Evolutionary conservation across 2,113 vertebrate species (phyloP).

Genomic region (Lasiurus cinereus): DNA sequence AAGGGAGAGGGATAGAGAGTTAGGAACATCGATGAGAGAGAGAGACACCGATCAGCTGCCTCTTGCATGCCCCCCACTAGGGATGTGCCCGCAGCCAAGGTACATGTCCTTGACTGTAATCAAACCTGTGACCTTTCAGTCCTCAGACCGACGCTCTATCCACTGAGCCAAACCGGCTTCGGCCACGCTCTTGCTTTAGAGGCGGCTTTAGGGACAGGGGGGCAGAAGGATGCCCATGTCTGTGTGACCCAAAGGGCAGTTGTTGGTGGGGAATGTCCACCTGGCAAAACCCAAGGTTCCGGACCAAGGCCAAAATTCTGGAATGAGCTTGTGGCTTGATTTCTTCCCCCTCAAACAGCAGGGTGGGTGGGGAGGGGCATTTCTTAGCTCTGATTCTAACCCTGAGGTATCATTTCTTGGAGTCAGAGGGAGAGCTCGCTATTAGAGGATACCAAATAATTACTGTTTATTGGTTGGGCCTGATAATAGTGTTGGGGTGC

Average conservation of each 20-base stretch:
- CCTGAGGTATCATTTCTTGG: not conserved
- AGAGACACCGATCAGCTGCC: no score
- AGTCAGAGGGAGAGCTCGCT: not conserved
- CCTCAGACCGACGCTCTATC: no score
- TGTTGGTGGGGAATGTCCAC: not conserved
- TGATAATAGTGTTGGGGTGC: not conserved
- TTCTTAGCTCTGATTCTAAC: constrained; percentile 13
- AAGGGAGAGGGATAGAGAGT: no score
- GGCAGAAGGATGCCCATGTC: no score
- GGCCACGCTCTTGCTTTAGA: not conserved
- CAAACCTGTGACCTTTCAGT: no score
- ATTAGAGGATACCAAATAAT: constrained; percentile 17
- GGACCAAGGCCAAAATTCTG: not conserved
- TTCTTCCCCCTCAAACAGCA: not conserved
- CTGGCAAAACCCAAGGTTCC: not conserved
- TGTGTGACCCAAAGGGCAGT: not conserved
- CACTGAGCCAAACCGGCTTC: no score
- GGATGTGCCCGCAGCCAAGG: no score
- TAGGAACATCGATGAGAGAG: no score
- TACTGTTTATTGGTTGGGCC: not conserved
- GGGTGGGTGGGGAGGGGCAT: not conserved
- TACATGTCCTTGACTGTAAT: no score
- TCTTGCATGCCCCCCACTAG: no score
- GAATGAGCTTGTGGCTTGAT: not conserved
- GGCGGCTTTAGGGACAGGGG: not conserved